A percentile compares a stretch with the other conserved stretches of the same genome.
These are phyloP conservation scores for Zosterops borbonicus DNA, from an alignment of 2,113 vertebrate genomes.

Conservation along the genomic window DNA sequence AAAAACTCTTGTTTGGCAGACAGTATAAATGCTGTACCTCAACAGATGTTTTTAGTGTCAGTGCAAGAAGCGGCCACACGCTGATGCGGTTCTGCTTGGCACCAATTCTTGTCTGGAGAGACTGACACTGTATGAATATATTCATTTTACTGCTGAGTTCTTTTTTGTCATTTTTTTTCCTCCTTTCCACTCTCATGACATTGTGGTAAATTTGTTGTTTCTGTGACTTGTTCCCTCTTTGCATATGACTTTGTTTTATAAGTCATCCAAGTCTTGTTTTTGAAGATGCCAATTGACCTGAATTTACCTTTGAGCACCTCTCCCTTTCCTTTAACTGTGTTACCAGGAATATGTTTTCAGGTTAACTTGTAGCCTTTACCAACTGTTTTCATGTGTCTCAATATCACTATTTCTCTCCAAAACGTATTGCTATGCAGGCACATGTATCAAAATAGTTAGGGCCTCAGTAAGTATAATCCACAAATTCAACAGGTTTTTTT, in stretches of 20 bases:
- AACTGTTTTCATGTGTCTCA: slow-evolving; percentile 22
- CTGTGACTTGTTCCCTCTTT: neutral
- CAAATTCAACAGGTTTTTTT: slow-evolving; percentile 55
- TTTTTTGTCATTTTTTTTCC: slow-evolving; percentile 35
- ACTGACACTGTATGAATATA: slow-evolving; percentile 66
- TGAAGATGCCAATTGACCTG: neutral
- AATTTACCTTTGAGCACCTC: slow-evolving; percentile 23
- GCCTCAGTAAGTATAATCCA: slow-evolving; percentile 28
- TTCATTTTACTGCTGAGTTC: slow-evolving; percentile 51
- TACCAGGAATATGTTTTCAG: slow-evolving; percentile 56
- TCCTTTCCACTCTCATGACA: slow-evolving; percentile 34
- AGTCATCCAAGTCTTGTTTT: neutral
- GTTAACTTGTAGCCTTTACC: neutral
- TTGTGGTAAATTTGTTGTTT: slow-evolving; percentile 34
- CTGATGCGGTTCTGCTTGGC: slow-evolving; percentile 74
- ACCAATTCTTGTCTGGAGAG: slow-evolving; percentile 63
- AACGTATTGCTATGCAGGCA: slow-evolving; percentile 24
- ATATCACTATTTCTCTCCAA: neutral
- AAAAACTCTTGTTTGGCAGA: slow-evolving; percentile 64
- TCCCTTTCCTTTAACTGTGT: neutral
- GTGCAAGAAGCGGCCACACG: slow-evolving; percentile 61
- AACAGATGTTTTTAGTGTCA: slow-evolving; percentile 67
- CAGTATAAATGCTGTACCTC: slow-evolving; percentile 24
- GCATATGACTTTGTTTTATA: neutral
- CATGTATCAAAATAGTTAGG: slow-evolving; percentile 54